Conservation (phyloP, 2,797 vertebrate species). For the Sebastes steindachneri region DNA sequence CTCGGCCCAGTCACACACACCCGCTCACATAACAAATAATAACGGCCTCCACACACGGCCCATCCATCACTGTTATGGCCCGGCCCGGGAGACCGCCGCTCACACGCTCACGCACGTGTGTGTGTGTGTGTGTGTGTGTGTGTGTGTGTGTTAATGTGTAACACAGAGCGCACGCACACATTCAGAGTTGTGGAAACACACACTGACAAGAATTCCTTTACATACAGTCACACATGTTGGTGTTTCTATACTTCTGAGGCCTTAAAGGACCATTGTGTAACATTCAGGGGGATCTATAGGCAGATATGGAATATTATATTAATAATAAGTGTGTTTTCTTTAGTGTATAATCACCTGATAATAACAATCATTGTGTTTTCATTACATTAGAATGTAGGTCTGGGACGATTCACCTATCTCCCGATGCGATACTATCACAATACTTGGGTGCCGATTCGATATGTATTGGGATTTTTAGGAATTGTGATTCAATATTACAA, state of each 20-base stretch:
- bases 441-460: no score
- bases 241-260: conserved; percentile 12
- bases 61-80: conserved; percentile 95
- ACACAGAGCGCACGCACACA: conserved; percentile 23
- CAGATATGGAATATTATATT: no score
- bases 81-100: conserved; percentile 83
- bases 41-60: conserved; percentile 92
- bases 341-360: no score
- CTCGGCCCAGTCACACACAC: conserved; percentile 87
- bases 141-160: neutral
- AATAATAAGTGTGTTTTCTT: no score
- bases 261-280: neutral
- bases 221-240: neutral
- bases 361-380: no score
- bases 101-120: conserved; percentile 63
- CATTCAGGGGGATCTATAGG: no score
- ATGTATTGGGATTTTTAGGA: no score
- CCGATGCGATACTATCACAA: no score
- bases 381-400: no score
- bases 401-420: no score
- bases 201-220: conserved; percentile 53
- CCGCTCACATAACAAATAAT: conserved; percentile 95
- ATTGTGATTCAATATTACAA: no score
- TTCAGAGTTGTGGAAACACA: conserved; percentile 58
- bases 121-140: neutral